A percentile compares a stretch with the other conserved stretches of the same genome.
phyloP scores from a whole-genome alignment of 2,113 vertebrate species.

The Halichoeres trimaculatus region DNA sequence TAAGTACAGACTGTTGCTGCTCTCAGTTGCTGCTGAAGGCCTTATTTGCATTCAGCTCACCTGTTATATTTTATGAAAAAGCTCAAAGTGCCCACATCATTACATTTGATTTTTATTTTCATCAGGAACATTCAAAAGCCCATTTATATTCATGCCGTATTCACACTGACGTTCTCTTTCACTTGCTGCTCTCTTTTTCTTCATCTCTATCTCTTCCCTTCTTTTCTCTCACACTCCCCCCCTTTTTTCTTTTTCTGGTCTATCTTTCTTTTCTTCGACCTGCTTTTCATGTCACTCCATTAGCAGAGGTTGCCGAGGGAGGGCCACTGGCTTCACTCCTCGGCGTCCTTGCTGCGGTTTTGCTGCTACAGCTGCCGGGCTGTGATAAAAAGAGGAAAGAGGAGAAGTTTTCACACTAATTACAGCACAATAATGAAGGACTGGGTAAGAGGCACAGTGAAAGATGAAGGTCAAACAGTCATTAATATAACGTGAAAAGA shows the following conservation, averaged over 20 bases:
- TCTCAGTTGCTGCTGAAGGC: neutral
- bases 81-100: conserved; percentile 41
- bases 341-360: conserved; percentile 51
- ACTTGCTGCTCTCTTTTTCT: conserved; percentile 3
- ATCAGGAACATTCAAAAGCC: conserved; percentile 47
- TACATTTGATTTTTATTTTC: conserved; percentile 58
- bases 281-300: conserved; percentile 52
- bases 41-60: conserved; percentile 32
- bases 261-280: conserved; percentile 43
- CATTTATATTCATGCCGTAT: conserved; percentile 63
- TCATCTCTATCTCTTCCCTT: conserved; percentile 15
- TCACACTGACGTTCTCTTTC: conserved; percentile 30
- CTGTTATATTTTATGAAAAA: conserved; percentile 37
- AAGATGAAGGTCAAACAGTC: conserved; percentile 68
- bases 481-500: conserved; percentile 53
- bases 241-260: neutral
- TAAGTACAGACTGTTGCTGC: conserved; percentile 13
- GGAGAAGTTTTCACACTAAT: conserved; percentile 74
- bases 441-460: conserved; percentile 40
- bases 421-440: conserved; percentile 68
- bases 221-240: neutral
- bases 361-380: conserved; percentile 57
- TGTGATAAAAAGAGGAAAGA: conserved; percentile 72
- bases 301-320: conserved; percentile 32
- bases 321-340: conserved; percentile 50